A percentile compares a stretch with the other conserved stretches of the same genome.
These are phyloP conservation scores for Drosophila pectinifera DNA, from an alignment of 1,140 invertebrate species.

Conservation along the genomic window DNA sequence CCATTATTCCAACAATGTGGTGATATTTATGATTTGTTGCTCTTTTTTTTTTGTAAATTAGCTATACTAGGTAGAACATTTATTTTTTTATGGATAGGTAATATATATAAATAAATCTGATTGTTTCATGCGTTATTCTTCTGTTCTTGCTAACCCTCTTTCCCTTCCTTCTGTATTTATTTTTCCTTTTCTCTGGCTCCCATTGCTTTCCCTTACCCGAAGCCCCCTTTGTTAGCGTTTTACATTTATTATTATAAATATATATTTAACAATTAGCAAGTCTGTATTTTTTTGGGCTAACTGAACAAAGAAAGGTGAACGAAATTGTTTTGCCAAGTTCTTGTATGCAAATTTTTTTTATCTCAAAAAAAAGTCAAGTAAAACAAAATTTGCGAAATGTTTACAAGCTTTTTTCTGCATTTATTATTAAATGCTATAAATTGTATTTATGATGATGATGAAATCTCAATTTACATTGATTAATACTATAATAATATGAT, in stretches of 20 bases:
- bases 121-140: constrained; percentile 62
- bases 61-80: background rate
- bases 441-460: no score
- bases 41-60: constrained; percentile 15
- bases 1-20: background rate
- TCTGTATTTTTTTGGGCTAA: constrained; percentile 9
- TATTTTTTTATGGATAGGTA: constrained; percentile 7
- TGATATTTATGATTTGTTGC: background rate
- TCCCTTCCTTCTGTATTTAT: background rate
- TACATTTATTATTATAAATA: constrained; percentile 27
- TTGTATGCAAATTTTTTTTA: no score
- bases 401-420: background rate
- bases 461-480: no score
- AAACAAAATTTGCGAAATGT: background rate
- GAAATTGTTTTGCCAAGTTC: constrained; percentile 11
- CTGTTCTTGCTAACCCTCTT: background rate
- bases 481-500: background rate
- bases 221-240: background rate
- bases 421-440: no score
- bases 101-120: constrained; percentile 22
- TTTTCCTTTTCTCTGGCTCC: background rate
- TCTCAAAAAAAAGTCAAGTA: background rate
- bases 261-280: constrained; percentile 46
- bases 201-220: background rate
- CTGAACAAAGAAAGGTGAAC: constrained; percentile 19